Conservation (phyloP, 2,888 invertebrate genomes). For the Limulus polyphemus region DNA sequence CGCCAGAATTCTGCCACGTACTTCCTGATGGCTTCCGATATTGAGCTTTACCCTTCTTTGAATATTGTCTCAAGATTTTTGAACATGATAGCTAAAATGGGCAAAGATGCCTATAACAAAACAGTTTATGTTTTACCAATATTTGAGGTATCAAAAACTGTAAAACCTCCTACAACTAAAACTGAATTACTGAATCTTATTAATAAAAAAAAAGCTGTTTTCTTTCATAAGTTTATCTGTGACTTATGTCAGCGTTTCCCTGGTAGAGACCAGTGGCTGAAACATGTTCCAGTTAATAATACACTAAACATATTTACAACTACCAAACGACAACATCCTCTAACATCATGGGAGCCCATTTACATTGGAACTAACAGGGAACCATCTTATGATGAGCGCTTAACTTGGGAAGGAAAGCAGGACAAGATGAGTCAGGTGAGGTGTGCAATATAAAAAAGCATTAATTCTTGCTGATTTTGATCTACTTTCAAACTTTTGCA, state of each 20-base stretch:
- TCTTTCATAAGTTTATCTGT: slow-evolving; percentile 82
- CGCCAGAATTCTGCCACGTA: slow-evolving; percentile 15
- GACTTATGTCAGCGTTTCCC: slow-evolving; percentile 61
- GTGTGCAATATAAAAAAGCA: too few relatives aligned
- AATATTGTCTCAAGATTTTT: slow-evolving; percentile 18
- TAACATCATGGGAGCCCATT: slow-evolving; percentile 67
- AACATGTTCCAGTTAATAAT: slow-evolving; percentile 13
- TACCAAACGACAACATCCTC: slow-evolving; percentile 43
- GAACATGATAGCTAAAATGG: slow-evolving; percentile 4
- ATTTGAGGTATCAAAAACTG: slow-evolving; percentile 55
- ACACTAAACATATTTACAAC: slow-evolving; percentile 33
- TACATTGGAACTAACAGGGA: slow-evolving; percentile 78
- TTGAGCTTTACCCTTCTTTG: slow-evolving; percentile 22
- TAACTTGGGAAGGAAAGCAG: slow-evolving; percentile 88
- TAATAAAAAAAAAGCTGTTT: slow-evolving; percentile 65
- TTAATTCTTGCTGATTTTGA: too few relatives aligned
- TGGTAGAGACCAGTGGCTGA: slow-evolving; percentile 23
- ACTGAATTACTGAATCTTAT: slow-evolving; percentile 55
- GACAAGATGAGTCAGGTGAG: slow-evolving; percentile 90
- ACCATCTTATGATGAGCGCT: slow-evolving; percentile 73
- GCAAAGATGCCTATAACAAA: not conserved
- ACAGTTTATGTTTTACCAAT: slow-evolving; percentile 78
- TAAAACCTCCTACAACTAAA: slow-evolving; percentile 44
- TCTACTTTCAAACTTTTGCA: too few relatives aligned
- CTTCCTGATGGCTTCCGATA: slow-evolving; percentile 23